These are phyloP conservation scores for Cheilinus undulatus DNA, from an alignment of 2,113 vertebrate genomes.

Conservation along the genomic window DNA sequence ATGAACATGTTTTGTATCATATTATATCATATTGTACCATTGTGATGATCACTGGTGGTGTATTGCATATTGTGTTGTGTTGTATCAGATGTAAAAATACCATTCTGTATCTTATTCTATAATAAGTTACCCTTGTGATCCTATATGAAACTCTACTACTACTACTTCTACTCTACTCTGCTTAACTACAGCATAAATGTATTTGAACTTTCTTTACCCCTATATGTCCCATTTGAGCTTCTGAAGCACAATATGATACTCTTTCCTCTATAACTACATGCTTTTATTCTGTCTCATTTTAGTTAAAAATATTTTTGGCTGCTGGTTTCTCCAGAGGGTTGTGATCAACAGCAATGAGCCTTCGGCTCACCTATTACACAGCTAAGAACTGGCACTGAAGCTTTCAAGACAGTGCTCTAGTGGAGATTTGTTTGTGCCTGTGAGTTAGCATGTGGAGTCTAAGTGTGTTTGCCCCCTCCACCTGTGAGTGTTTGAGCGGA, in stretches of 20 bases:
- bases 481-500: constrained; percentile 60
- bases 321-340: neutral
- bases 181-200: neutral
- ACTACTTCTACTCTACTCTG: too few species aligned
- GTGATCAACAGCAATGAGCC: constrained; percentile 30
- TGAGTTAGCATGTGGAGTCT: constrained; percentile 14
- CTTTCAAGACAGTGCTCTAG: neutral
- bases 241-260: neutral
- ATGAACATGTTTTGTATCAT: too few species aligned
- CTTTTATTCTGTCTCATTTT: neutral
- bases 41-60: too few species aligned
- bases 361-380: constrained; percentile 14
- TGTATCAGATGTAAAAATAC: too few species aligned
- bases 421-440: constrained; percentile 14
- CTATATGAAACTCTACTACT: too few species aligned
- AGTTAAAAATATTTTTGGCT: constrained; percentile 11
- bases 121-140: too few species aligned
- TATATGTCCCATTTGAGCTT: neutral
- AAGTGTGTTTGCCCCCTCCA: constrained; percentile 40
- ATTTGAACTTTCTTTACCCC: neutral
- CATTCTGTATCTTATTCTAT: too few species aligned
- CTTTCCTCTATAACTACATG: neutral
- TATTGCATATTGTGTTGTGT: too few species aligned
- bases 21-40: too few species aligned
- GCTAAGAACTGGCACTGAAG: constrained; percentile 17